phyloP scores from a whole-genome alignment of 2,797 vertebrate genomes.

The Cichlasoma orientale region DNA sequence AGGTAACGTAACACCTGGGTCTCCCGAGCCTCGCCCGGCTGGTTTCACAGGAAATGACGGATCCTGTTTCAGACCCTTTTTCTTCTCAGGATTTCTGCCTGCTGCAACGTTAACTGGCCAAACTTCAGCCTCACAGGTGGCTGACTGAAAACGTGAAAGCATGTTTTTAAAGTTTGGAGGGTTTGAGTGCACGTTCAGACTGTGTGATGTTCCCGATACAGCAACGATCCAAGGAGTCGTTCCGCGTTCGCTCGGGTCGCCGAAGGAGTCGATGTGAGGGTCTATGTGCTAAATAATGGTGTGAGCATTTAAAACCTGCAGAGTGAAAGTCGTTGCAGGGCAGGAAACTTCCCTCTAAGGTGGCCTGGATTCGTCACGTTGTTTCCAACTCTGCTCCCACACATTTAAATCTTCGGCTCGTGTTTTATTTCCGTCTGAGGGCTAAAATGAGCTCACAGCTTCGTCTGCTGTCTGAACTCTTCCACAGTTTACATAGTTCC shows the following conservation, averaged over 20 bases:
- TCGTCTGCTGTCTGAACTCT: neutral
- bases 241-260: neutral
- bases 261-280: neutral
- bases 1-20: neutral
- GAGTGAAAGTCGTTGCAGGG: neutral
- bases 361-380: too few relatives aligned
- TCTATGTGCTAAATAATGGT: neutral
- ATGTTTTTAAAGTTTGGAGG: neutral
- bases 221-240: too few relatives aligned
- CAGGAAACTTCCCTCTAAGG: too few relatives aligned
- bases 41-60: neutral
- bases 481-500: rapidly evolving
- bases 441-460: neutral
- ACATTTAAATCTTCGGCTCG: neutral
- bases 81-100: neutral
- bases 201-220: neutral
- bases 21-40: neutral
- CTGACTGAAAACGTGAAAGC: neutral
- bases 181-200: neutral
- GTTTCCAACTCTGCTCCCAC: neutral
- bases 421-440: neutral
- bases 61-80: too few relatives aligned
- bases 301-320: neutral
- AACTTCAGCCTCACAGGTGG: neutral
- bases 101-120: rapidly evolving